Base-by-base conservation (phyloP, 2,888 invertebrate genomes). In the Tethea ocularis region DNA sequence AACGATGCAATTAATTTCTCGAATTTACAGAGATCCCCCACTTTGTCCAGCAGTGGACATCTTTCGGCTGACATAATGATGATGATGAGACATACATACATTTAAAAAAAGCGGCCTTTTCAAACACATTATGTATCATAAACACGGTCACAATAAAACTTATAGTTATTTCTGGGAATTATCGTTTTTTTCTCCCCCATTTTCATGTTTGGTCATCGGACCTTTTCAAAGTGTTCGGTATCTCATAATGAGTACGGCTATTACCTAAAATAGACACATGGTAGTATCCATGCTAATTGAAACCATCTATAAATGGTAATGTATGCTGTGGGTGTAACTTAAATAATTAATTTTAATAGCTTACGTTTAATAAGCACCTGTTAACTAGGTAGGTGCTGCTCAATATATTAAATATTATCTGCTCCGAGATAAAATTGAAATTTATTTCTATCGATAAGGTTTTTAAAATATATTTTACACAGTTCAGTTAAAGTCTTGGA, bases 251-350 rank as follows among this genome's bases (percentile, higher is more conserved):
- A 17, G 46, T 20, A 10, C 6, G 6, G 17, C 20, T 46, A 10
- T n/a, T 10, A 46, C 46, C 46, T 46, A 20, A 20, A 20, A 46
- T 17, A 46, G 17, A 46, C 20, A 20, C 7, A 15, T 20, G 46
- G 20, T 20, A 20, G 46, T 46, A 10, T 46, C 46, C 46, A 46
- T 46, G 20, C 10, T 46, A 46, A 46, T 46, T 46, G 46, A 46
- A 46, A 20, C 46, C n/a, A 46, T 46, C 46, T 46, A 20, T 46
- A 46, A 15, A 46, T 20, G 46, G 46, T 46, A 46, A 46, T 46
- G 46, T 20, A 20, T 7, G 8, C 20, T 20, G 46, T 46, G 46
- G 46, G 46, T 46, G 46, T 46, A 46, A 46, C 46, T 46, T 46
- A 10, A 17, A 20, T 20, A 20, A 46, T 46, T 46, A 46, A 46